A percentile compares a stretch with the other conserved stretches of the same genome.
phyloP scores from a whole-genome alignment of 2,888 invertebrate genomes.

The Osmoderma eremita region DNA sequence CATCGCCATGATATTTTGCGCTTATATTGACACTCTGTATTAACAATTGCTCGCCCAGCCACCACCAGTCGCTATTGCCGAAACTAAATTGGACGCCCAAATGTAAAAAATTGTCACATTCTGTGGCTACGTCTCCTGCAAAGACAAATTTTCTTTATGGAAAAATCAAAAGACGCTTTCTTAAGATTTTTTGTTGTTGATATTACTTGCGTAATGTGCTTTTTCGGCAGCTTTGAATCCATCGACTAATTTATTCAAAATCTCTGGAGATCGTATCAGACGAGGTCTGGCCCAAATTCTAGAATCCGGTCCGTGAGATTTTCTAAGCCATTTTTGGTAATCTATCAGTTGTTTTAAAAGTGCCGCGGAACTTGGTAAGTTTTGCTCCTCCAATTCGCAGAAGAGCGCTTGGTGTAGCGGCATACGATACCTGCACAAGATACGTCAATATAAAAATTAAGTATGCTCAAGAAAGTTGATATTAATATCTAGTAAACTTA shows the following conservation, averaged over 20 bases:
- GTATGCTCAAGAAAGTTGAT: too few relatives aligned
- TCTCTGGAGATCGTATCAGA: conserved; percentile 54
- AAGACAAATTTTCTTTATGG: neutral
- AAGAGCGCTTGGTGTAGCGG: conserved; percentile 68
- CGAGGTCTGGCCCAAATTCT: conserved; percentile 60
- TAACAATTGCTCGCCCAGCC: conserved; percentile 69
- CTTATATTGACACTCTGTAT: conserved; percentile 65
- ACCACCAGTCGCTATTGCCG: conserved; percentile 65
- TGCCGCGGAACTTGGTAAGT: conserved; percentile 64
- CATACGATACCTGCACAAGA: conserved; percentile 63
- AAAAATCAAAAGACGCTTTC: too few relatives aligned
- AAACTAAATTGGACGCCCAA: conserved; percentile 63
- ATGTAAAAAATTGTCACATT: conserved; percentile 61
- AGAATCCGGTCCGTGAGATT: conserved; percentile 67
- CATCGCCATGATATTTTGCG: conserved; percentile 63
- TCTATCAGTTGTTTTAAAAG: conserved; percentile 68
- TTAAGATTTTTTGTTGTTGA: conserved; percentile 8
- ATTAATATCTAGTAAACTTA: too few relatives aligned
- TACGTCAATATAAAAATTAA: conserved; percentile 13
- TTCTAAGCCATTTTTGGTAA: conserved; percentile 66
- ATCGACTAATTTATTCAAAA: conserved; percentile 55
- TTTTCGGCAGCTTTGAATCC: conserved; percentile 53
- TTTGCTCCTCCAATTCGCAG: conserved; percentile 67
- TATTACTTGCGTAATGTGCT: conserved; percentile 52
- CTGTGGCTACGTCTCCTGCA: conserved; percentile 47